Base-by-base conservation (phyloP, 2,797 vertebrate species). In the Aulostomus chinensis region DNA sequence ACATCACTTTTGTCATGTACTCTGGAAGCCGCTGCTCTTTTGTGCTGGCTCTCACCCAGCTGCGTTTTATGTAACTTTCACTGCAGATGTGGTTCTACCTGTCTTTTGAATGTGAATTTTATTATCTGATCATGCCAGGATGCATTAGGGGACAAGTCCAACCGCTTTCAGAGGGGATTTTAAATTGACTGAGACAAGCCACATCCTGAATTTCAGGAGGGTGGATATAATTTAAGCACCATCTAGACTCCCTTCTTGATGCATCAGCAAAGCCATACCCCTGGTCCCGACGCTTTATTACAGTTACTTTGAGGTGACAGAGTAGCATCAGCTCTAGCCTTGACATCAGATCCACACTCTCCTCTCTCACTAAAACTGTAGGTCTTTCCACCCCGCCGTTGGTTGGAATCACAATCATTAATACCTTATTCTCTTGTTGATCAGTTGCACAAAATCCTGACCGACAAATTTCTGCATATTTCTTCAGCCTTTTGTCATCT, bases 211-310 rank as follows among this genome's bases (percentile, higher is more conserved):
- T 56, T 50, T 31, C 35, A 47, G 56, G 61, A 36, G 38, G 26
- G 31, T 34, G 40, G 57, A 64, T 10, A 32, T 39, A 59, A 41
- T 67, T 74, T 37, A 34, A 38, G 35, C 32, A 34, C 45, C 62
- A 63, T 73, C 15, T 17, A 22, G 25, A 45, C 41, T 39, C 56
- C 50, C 22, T 52, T 37, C 16, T 41, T 37, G 20, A 47, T 65
- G 68, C 17, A 0, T 69, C 41, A 70, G 76, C 45, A 70, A 35
- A 65, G 35, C 33, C 13, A 18, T 55, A 32, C 14, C 51, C 57
- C 10, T 0, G 11, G n/a, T n/a, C n/a, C n/a, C n/a, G n/a, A n/a
- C n/a, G n/a, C n/a, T n/a, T n/a, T n/a, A n/a, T n/a, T n/a, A n/a
- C n/a, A n/a, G n/a, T n/a, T n/a, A n/a, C n/a, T n/a, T n/a, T n/a